A percentile compares a stretch with the other conserved stretches of the same genome.
Evolutionary conservation across 2,888 invertebrate genomes (phyloP).

Genomic region (Trichopoda pennipes): DNA sequence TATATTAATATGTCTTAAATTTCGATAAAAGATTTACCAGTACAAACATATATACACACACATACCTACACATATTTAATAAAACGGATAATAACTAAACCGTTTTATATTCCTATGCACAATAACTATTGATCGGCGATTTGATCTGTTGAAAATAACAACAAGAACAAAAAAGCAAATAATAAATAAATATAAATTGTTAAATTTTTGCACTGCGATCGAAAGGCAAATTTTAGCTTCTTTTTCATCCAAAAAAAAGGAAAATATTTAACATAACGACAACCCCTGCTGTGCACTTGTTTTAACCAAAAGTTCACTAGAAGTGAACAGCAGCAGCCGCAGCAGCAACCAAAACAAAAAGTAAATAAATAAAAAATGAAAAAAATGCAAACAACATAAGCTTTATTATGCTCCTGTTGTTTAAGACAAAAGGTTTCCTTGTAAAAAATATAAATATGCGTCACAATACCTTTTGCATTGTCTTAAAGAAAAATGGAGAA

Average conservation of each 20-base stretch:
- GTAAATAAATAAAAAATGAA: conserved; percentile 1
- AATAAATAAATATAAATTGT: conserved; percentile 57
- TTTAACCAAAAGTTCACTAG: conserved; percentile 72
- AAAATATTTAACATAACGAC: conserved; percentile 48
- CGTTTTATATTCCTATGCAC: conserved; percentile 30
- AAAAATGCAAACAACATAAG: conserved; percentile 51
- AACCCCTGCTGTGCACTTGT: conserved; percentile 79
- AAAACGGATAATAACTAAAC: background rate
- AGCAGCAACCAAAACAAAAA: conserved; percentile 11
- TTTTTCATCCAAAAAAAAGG: conserved; percentile 1
- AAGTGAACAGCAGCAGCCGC: conserved; percentile 57
- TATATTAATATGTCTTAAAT: conserved; percentile 71
- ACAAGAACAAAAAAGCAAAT: conserved; percentile 9
- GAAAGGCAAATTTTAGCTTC: conserved; percentile 54
- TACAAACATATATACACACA: background rate
- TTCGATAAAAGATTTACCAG: conserved; percentile 35
- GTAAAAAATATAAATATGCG: conserved; percentile 30
- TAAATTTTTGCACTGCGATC: conserved; percentile 47
- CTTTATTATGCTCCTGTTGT: conserved; percentile 62
- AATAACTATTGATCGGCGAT: conserved; percentile 64
- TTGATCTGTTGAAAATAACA: conserved; percentile 49
- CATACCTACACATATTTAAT: background rate
- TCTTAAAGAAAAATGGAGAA: background rate
- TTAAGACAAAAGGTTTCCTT: conserved; percentile 50
- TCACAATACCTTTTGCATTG: conserved; percentile 7